Percentiles rank a stretch among this genome's conserved stretches.
Conservation (phyloP, 2,797 vertebrate genomes). For the Trematomus bernacchii region DNA sequence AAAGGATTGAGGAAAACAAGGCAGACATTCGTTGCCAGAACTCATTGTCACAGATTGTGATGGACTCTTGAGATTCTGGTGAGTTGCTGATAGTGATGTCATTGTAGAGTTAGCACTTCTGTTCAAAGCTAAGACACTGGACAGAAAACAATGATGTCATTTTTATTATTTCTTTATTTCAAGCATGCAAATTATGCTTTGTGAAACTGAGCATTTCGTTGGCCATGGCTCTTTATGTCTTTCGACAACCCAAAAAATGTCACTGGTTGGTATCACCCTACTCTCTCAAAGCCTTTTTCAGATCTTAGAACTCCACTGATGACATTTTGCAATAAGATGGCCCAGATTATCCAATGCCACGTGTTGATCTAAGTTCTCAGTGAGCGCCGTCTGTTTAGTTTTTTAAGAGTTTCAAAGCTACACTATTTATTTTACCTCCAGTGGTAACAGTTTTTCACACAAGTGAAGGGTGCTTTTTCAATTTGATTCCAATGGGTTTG, state of each 20-base stretch:
- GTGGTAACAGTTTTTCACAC: neutral
- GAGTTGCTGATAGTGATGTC: conserved; percentile 78
- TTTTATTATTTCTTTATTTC: conserved; percentile 40
- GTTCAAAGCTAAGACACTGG: conserved; percentile 64
- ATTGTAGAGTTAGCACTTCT: conserved; percentile 65
- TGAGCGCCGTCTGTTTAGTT: neutral
- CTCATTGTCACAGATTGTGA: conserved; percentile 78
- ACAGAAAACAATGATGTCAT: conserved; percentile 39
- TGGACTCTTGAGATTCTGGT: conserved; percentile 79
- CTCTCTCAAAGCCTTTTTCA: conserved; percentile 6
- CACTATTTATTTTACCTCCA: neutral
- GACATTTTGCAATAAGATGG: conserved; percentile 17
- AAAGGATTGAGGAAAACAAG: conserved; percentile 47
- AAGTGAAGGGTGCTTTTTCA: neutral
- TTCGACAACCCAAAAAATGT: conserved; percentile 13
- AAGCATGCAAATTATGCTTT: conserved; percentile 19
- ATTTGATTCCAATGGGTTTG: conserved; percentile 1
- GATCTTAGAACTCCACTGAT: conserved; percentile 16
- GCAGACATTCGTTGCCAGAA: conserved; percentile 69
- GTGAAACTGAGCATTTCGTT: conserved; percentile 22
- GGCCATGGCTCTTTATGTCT: neutral
- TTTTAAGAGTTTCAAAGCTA: neutral
- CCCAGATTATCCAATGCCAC: neutral
- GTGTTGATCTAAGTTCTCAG: conserved; percentile 16
- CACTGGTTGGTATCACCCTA: conserved; percentile 7